A percentile compares a stretch with the other conserved stretches of the same genome.
Conservation (phyloP, 2,888 invertebrate species). For the Aleiodes leptofemur region DNA sequence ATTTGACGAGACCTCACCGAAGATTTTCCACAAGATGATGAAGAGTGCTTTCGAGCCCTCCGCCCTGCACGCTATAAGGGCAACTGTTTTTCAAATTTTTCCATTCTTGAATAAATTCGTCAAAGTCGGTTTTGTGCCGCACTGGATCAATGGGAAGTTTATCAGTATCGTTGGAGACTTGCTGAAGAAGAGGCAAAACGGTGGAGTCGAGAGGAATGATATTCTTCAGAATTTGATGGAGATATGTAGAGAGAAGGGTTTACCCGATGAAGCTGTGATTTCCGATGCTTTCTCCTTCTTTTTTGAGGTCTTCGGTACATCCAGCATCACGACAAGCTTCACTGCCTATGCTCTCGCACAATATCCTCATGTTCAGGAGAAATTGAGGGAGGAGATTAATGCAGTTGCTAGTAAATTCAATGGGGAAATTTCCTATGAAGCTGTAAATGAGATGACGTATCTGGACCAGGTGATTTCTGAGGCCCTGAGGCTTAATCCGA, state of each 20-base stretch:
- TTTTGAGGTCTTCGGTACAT: conserved; percentile 77
- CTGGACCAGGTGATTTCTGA: conserved; percentile 74
- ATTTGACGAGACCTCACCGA: conserved; percentile 29
- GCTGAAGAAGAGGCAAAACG: no score
- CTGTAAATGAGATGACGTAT: conserved; percentile 75
- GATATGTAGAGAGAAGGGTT: neutral
- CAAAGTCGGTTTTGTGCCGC: no score
- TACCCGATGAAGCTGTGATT: no score
- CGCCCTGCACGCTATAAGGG: no score
- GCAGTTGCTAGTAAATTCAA: conserved; percentile 60
- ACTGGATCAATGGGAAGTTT: no score
- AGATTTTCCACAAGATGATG: conserved; percentile 39
- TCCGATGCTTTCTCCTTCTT: conserved; percentile 77
- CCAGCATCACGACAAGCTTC: conserved; percentile 75
- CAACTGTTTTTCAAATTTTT: no score
- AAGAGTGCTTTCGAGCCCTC: no score
- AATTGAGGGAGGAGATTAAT: no score
- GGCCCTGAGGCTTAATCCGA: conserved; percentile 53
- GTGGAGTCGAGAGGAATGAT: neutral
- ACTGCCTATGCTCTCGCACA: conserved; percentile 74
- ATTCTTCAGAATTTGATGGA: conserved; percentile 12
- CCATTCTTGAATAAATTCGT: no score
- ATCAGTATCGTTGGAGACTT: no score
- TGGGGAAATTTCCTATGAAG: conserved; percentile 72
- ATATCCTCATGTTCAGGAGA: conserved; percentile 72